Evolutionary conservation across 1,140 invertebrate genomes (phyloP).

Genomic region (Drosophila ercepeae): DNA sequence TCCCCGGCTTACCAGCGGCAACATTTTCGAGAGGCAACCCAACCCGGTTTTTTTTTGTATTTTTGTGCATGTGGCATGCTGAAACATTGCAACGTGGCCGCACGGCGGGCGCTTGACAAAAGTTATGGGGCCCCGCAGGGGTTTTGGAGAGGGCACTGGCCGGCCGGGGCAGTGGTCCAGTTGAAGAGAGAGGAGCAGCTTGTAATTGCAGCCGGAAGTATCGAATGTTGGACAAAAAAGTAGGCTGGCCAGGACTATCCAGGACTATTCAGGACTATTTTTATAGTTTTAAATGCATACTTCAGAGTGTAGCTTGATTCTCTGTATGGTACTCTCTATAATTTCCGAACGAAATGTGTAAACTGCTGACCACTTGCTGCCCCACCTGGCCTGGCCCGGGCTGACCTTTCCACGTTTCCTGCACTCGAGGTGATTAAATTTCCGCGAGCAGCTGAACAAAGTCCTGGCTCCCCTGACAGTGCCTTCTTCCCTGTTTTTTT

Average conservation of each 20-base stretch:
- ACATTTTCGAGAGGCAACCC: slow-evolving; percentile 53
- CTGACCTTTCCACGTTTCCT: slow-evolving; percentile 22
- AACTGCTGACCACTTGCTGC: background rate
- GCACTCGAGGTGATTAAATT: slow-evolving; percentile 68
- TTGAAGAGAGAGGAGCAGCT: too few relatives aligned
- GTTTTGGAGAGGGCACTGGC: background rate
- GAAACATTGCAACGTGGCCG: slow-evolving; percentile 50
- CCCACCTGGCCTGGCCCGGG: background rate
- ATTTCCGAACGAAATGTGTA: too few relatives aligned
- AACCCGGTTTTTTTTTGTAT: slow-evolving; percentile 26
- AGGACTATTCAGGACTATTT: background rate
- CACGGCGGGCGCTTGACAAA: slow-evolving; percentile 41
- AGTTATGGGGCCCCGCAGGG: slow-evolving; percentile 32
- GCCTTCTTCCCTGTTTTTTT: too few relatives aligned
- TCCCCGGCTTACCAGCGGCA: slow-evolving; percentile 49
- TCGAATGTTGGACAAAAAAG: background rate
- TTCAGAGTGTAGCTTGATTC: background rate
- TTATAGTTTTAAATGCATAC: background rate
- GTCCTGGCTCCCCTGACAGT: slow-evolving; percentile 9
- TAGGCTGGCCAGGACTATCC: background rate
- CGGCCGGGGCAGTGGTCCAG: background rate
- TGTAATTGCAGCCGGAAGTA: slow-evolving; percentile 23
- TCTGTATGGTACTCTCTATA: too few relatives aligned
- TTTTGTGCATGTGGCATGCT: slow-evolving; percentile 36
- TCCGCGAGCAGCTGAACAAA: slow-evolving; percentile 42